Conservation (phyloP, 2,888 invertebrate species). For the Orthosia gothica region DNA sequence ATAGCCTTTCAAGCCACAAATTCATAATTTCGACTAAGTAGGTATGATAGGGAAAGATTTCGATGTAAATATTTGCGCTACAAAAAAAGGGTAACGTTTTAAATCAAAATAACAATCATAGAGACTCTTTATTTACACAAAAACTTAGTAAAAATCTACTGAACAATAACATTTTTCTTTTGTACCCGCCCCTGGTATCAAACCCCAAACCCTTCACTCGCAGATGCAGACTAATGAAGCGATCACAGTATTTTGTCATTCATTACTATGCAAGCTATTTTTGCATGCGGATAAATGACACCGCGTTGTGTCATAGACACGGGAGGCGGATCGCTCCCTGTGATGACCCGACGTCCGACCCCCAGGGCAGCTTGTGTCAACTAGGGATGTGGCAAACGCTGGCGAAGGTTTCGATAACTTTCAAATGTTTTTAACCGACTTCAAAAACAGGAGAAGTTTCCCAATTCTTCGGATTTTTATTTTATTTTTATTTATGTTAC, state of each 20-base stretch:
- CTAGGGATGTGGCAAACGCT: constrained; percentile 67
- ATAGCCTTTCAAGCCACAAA: constrained; percentile 39
- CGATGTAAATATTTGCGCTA: background rate
- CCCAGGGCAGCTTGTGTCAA: constrained; percentile 73
- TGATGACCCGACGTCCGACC: constrained; percentile 85
- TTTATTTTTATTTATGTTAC: no score
- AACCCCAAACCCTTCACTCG: constrained; percentile 19
- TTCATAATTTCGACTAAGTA: constrained; percentile 15
- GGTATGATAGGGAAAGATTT: background rate
- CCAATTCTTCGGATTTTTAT: no score
- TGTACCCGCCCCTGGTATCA: background rate
- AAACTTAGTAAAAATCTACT: background rate
- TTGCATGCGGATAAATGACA: constrained; percentile 79
- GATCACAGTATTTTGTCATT: constrained; percentile 50
- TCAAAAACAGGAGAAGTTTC: no score
- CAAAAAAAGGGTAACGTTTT: background rate
- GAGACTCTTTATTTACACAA: background rate
- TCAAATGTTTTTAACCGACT: no score
- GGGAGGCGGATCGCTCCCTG: constrained; percentile 79
- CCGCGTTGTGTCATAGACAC: constrained; percentile 81
- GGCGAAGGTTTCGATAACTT: constrained; percentile 12
- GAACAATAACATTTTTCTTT: background rate
- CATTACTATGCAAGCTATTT: constrained; percentile 68
- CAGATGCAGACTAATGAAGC: constrained; percentile 42
- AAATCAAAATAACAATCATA: background rate